A percentile compares a stretch with the other conserved stretches of the same genome.
phyloP scores from a whole-genome alignment of 2,888 invertebrate genomes.

The Tiphia femorata region DNA sequence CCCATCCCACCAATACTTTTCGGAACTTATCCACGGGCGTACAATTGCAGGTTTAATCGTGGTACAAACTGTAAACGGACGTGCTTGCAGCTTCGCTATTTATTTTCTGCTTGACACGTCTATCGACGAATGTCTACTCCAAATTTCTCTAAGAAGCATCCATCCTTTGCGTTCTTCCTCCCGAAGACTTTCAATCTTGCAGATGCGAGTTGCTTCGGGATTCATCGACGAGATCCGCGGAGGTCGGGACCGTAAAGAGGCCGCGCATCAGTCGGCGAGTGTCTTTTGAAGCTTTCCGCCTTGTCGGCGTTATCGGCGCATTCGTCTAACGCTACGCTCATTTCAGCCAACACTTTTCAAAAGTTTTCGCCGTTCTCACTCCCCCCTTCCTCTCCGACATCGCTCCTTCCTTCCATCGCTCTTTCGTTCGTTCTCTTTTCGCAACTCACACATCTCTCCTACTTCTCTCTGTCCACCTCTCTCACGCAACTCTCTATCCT shows the following conservation, averaged over 20 bases:
- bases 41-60: no score
- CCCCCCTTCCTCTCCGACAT: not conserved
- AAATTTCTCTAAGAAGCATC: no score
- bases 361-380: slow-evolving; percentile 35
- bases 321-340: slow-evolving; percentile 49
- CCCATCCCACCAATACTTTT: no score
- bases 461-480: slow-evolving; percentile 22
- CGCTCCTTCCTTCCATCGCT: slow-evolving; percentile 21
- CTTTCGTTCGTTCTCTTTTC: slow-evolving; percentile 3
- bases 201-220: not conserved
- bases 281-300: slow-evolving; percentile 39
- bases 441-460: slow-evolving; percentile 17
- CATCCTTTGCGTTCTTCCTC: no score
- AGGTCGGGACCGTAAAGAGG: slow-evolving; percentile 28
- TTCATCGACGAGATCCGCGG: slow-evolving; percentile 20
- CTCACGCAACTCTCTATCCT: no score
- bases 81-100: no score
- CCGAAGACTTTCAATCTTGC: not conserved
- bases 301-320: slow-evolving; percentile 40
- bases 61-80: no score
- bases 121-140: no score
- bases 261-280: slow-evolving; percentile 28
- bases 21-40: no score
- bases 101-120: no score
- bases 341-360: slow-evolving; percentile 53